These are phyloP conservation scores for Microcebus tavaratra DNA, from an alignment of 2,113 vertebrate genomes.

Conservation along the genomic window DNA sequence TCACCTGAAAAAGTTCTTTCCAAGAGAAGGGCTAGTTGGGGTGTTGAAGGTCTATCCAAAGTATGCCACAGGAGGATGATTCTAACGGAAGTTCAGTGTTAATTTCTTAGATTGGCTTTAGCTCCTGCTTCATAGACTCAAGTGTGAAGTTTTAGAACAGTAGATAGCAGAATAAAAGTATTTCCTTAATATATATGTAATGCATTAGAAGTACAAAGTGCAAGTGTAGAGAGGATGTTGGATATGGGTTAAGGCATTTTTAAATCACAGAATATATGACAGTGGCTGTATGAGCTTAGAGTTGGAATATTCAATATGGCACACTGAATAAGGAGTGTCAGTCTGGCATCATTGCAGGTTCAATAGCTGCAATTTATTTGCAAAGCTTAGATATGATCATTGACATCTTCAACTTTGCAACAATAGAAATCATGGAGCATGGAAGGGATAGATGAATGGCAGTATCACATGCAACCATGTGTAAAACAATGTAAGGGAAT, in stretches of 20 bases:
- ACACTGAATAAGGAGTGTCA: neutral
- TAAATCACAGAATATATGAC: neutral
- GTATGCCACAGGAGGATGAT: neutral
- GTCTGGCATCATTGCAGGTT: neutral
- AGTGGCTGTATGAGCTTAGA: neutral
- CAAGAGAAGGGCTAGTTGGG: neutral
- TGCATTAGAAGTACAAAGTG: neutral
- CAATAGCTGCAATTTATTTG: neutral
- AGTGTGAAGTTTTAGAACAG: neutral
- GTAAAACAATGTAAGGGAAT: neutral
- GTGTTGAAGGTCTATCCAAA: neutral
- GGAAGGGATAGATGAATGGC: neutral
- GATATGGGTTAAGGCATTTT: neutral
- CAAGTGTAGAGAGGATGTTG: neutral
- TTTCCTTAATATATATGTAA: neutral
- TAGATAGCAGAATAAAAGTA: neutral
- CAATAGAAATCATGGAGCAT: neutral
- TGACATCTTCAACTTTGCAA: neutral
- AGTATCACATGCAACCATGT: neutral
- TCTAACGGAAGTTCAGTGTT: neutral
- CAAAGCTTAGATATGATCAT: neutral
- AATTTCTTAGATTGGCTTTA: neutral
- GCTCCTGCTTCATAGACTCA: fast-evolving
- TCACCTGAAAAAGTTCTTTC: neutral
- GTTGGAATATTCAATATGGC: neutral